These are phyloP conservation scores for Forbesichthys agassizii DNA, from an alignment of 2,113 vertebrate genomes.

Conservation along the genomic window DNA sequence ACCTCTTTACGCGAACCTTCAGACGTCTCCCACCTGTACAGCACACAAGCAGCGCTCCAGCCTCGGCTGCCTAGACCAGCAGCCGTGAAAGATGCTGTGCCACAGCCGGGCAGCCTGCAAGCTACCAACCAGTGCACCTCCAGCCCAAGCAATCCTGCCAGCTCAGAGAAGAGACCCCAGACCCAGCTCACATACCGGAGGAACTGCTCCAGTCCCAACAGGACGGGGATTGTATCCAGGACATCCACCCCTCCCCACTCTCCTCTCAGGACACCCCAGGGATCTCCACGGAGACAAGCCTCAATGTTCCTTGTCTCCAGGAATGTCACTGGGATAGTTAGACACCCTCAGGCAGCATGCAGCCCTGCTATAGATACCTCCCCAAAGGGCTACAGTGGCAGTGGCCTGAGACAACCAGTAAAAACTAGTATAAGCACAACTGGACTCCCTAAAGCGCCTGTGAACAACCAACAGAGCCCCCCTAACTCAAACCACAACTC, in stretches of 20 bases:
- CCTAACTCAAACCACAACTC: conserved; percentile 62
- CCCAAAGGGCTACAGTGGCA: conserved; percentile 73
- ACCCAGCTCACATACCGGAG: conserved; percentile 67
- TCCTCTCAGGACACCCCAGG: conserved; percentile 71
- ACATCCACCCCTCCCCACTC: conserved; percentile 63
- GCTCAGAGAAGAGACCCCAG: conserved; percentile 59
- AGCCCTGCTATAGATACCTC: conserved; percentile 49
- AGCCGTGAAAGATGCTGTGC: conserved; percentile 39
- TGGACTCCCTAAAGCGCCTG: conserved; percentile 85
- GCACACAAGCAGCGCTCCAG: conserved; percentile 22
- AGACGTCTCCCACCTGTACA: conserved; percentile 67
- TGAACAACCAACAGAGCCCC: conserved; percentile 71
- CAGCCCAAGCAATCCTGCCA: conserved; percentile 41
- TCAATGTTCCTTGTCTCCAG: conserved; percentile 65
- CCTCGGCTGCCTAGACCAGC: conserved; percentile 29
- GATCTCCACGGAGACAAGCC: conserved; percentile 70
- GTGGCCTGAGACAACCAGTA: conserved; percentile 84
- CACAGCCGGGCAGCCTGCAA: conserved; percentile 30
- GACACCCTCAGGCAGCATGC: conserved; percentile 54
- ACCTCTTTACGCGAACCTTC: conserved; percentile 67
- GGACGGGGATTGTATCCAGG: conserved; percentile 46
- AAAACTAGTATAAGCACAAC: conserved; percentile 80
- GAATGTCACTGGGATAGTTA: conserved; percentile 55
- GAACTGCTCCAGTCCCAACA: conserved; percentile 70
- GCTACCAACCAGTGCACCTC: conserved; percentile 16